A percentile compares a stretch with the other conserved stretches of the same genome.
Evolutionary conservation across 2,888 invertebrate species (phyloP).

Genomic region (Drosophila nigricruria): DNA sequence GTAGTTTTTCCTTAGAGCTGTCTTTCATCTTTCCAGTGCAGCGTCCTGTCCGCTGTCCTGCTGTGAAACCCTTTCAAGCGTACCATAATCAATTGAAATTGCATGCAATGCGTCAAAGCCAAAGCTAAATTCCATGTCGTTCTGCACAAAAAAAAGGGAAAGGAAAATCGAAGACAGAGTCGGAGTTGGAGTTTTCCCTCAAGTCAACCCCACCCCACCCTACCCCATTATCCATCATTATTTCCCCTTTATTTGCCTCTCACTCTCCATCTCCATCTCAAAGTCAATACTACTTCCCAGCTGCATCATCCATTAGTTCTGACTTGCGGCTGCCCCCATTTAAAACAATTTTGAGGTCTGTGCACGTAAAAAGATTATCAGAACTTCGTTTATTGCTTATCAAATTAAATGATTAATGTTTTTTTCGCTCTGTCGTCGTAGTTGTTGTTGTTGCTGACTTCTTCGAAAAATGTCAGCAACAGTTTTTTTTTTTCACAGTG

Average conservation of each 20-base stretch:
- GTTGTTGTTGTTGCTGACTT: neutral
- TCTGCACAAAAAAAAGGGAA: neutral
- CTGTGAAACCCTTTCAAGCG: conserved; percentile 60
- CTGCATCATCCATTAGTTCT: conserved; percentile 30
- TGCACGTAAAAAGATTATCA: conserved; percentile 69
- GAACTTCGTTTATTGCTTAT: conserved; percentile 76
- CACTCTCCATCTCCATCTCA: neutral
- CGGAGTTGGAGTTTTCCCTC: conserved; percentile 14
- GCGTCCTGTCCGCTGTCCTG: conserved; percentile 18
- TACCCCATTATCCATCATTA: conserved; percentile 1
- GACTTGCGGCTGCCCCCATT: conserved; percentile 42
- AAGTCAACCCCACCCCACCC: neutral
- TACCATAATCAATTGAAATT: conserved; percentile 78
- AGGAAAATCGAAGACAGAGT: conserved; percentile 8
- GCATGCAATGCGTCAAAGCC: conserved; percentile 71
- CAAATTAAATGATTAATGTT: conserved; percentile 81
- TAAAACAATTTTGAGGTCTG: conserved; percentile 27
- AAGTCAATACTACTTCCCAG: conserved; percentile 18
- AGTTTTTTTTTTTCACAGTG: conserved; percentile 51
- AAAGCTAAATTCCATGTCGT: conserved; percentile 23
- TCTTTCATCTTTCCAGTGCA: conserved; percentile 60
- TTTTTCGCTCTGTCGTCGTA: conserved; percentile 6
- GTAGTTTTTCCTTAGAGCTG: conserved; percentile 68
- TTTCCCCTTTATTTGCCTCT: neutral
- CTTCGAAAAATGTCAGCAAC: conserved; percentile 69